Base-by-base conservation (phyloP, 2,113 vertebrate genomes). In the Rissa tridactyla region DNA sequence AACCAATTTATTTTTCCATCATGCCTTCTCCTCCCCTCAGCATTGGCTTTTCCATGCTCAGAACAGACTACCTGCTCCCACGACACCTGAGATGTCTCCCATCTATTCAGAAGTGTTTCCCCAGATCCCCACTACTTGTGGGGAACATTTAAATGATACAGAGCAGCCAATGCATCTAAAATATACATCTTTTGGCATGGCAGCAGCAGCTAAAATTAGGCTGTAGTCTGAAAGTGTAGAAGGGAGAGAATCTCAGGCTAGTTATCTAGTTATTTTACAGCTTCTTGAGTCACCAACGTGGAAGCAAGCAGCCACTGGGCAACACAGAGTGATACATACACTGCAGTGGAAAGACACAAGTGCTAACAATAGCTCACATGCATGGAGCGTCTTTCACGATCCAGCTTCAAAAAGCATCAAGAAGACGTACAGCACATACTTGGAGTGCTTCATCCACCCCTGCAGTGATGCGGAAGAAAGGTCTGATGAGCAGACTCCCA, bases 101-200 rank as follows among this genome's bases (percentile, higher is more conserved):
- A n/a, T 23, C 18, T 55, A 13, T 54, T 52, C 72, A 34, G 15
- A 83, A 88, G 4, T 14, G 21, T 49, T 71, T 86, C 27, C 11
- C 34, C n/a, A 79, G 30, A 19, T 8, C 3, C 9, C 7, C 5
- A n/a, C 9, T 62, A 19, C 9, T 64, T 71, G 30, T 47, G 38
- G 72, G 65, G 27, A 13, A 15, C 12, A 11, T 77, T 83, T 60
- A 65, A 89, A n/a, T 34, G 29, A 58, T 17, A 49, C 25, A 80
- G 62, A 94, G 22, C 7, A 81, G 17, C 2, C 22, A 58, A 9
- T 21, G 25, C 4, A 19, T 58, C 27, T 61, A 77, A 80, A 91
- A 66, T 18, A n/a, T 0, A 0, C 19, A 54, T 30, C 7, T 32
- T 90, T 82, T 29, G 20, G 36, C 0, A 0, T 57, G 42, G 25